phyloP scores from a whole-genome alignment of 2,797 vertebrate genomes.

The Platalea minor region DNA sequence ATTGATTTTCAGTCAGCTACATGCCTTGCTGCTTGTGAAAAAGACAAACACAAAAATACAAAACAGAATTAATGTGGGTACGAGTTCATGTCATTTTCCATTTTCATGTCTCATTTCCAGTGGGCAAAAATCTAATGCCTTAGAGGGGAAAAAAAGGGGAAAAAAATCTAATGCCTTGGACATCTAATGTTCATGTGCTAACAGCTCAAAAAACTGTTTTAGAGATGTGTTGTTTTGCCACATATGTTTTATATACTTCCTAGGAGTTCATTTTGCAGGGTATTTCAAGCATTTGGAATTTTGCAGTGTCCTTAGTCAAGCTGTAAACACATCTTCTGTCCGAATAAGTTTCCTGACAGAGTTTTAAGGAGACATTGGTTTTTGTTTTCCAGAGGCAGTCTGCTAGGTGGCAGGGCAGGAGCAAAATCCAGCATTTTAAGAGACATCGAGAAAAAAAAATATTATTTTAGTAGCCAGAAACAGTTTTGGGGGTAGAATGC shows the following conservation, averaged over 20 bases:
- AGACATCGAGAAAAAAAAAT: background rate
- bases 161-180: no score
- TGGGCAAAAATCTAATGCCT: background rate
- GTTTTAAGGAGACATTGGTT: background rate
- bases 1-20: background rate
- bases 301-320: background rate
- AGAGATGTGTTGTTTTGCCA: background rate
- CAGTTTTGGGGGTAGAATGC: background rate
- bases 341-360: background rate
- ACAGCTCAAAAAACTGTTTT: background rate
- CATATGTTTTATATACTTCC: background rate
- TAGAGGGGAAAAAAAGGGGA: background rate
- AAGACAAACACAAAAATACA: background rate
- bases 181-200: background rate
- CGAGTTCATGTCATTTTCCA: slow-evolving; percentile 8
- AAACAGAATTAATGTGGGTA: slow-evolving; percentile 5
- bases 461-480: background rate
- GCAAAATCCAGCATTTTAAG: background rate
- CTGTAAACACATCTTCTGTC: background rate
- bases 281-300: background rate
- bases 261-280: background rate
- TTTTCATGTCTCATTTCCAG: background rate
- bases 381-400: background rate
- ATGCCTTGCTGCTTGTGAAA: background rate
- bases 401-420: slow-evolving; percentile 29